phyloP scores from a whole-genome alignment of 2,888 invertebrate species.

The Sphaerophoria rueppellii region DNA sequence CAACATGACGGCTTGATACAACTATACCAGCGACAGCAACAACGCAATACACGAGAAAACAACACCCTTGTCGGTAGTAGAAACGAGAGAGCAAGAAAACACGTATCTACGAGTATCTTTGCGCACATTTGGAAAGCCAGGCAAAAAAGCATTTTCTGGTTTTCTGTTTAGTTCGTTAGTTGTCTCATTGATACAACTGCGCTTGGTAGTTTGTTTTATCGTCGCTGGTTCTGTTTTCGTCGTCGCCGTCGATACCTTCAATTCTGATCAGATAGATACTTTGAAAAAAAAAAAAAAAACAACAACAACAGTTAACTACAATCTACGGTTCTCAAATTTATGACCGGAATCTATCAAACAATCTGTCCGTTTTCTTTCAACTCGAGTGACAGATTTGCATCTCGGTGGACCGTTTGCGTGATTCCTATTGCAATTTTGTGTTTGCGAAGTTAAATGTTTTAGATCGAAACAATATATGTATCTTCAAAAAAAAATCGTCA shows the following conservation, averaged over 20 bases:
- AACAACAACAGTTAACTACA: slow-evolving; percentile 45
- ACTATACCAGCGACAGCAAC: background rate
- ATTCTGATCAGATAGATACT: slow-evolving; percentile 14
- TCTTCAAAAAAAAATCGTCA: background rate
- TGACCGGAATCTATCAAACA: slow-evolving; percentile 52
- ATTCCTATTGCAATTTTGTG: background rate
- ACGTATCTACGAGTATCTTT: slow-evolving; percentile 68
- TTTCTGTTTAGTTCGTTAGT: slow-evolving; percentile 72
- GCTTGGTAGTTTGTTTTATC: slow-evolving; percentile 71
- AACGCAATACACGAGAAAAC: slow-evolving; percentile 55
- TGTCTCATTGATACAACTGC: slow-evolving; percentile 73
- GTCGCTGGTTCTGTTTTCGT: slow-evolving; percentile 68
- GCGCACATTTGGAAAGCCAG: slow-evolving; percentile 63
- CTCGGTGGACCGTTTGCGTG: slow-evolving; percentile 26
- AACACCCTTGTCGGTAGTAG: slow-evolving; percentile 30
- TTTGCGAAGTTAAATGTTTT: slow-evolving; percentile 4
- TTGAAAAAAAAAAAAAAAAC: slow-evolving; percentile 31
- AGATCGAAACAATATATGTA: slow-evolving; percentile 51
- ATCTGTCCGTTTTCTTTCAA: slow-evolving; percentile 52
- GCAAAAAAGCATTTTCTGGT: slow-evolving; percentile 71
- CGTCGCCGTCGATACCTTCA: slow-evolving; percentile 53
- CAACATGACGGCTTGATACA: slow-evolving; percentile 67
- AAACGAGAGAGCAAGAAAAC: slow-evolving; percentile 59
- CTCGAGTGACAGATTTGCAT: slow-evolving; percentile 62
- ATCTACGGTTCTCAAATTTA: slow-evolving; percentile 60